Percentiles rank a stretch among this genome's conserved stretches.
These are phyloP conservation scores for Lutraria rhynchaena DNA, from an alignment of 1,140 invertebrate genomes.

Conservation along the genomic window DNA sequence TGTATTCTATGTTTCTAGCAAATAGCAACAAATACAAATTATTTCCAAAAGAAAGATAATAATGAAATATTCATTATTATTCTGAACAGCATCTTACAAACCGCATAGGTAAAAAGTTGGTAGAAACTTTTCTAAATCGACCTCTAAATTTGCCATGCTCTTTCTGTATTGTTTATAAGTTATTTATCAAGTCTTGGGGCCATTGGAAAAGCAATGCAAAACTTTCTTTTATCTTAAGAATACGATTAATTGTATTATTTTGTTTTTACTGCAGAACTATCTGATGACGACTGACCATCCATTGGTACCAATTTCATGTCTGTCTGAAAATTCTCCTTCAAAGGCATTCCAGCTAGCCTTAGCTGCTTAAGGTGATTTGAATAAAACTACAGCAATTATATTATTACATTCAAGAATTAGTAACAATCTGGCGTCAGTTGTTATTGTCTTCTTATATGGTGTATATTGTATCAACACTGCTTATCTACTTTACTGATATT, in stretches of 20 bases:
- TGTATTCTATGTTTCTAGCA: too few species aligned
- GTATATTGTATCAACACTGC: too few species aligned
- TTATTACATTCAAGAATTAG: too few species aligned
- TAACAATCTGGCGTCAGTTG: too few species aligned
- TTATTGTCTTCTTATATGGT: too few species aligned
- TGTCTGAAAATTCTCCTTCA: slow-evolving; percentile 66
- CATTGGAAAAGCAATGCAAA: too few species aligned
- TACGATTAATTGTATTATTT: neutral
- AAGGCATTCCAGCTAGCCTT: slow-evolving; percentile 69
- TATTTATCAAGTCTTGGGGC: neutral
- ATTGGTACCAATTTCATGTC: slow-evolving; percentile 72
- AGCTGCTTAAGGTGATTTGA: slow-evolving; percentile 74
- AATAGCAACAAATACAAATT: slow-evolving; percentile 43
- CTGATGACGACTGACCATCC: slow-evolving; percentile 75
- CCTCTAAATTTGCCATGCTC: too few species aligned
- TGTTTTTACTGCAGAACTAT: slow-evolving; percentile 71
- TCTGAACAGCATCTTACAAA: neutral
- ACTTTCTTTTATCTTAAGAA: too few species aligned
- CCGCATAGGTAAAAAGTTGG: too few species aligned
- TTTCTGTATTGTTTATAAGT: neutral
- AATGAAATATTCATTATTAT: neutral
- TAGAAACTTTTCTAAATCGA: too few species aligned
- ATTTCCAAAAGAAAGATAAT: neutral
- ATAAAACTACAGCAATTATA: too few species aligned
- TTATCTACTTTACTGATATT: too few species aligned